Conservation (phyloP, 2,888 invertebrate species). For the Cactoblastis cactorum region DNA sequence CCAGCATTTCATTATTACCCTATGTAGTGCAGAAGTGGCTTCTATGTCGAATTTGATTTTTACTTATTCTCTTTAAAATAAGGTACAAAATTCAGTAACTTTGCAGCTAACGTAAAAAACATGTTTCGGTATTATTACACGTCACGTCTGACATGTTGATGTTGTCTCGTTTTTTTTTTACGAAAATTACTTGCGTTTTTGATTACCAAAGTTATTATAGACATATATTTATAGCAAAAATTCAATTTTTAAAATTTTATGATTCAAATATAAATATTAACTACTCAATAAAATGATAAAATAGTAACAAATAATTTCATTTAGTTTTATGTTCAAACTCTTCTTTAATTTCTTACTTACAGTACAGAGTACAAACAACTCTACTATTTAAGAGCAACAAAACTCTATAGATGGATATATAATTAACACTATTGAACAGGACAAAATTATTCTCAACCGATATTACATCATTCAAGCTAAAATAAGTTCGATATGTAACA, state of each 20-base stretch:
- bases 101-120: conserved; percentile 17
- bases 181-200: conserved; percentile 13
- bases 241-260: too few relatives aligned
- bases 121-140: conserved; percentile 24
- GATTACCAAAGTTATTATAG: conserved; percentile 7
- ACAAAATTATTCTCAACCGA: background rate
- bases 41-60: conserved; percentile 11
- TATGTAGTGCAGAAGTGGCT: conserved; percentile 7
- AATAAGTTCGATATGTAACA: conserved; percentile 3
- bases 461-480: conserved; percentile 9
- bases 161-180: conserved; percentile 21
- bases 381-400: too few relatives aligned
- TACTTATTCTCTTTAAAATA: background rate
- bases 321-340: too few relatives aligned
- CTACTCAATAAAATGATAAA: too few relatives aligned
- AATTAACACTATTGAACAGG: background rate
- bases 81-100: background rate
- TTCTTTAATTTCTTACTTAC: too few relatives aligned
- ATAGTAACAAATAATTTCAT: too few relatives aligned
- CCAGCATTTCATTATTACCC: conserved; percentile 69
- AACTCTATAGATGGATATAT: too few relatives aligned
- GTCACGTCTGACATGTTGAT: conserved; percentile 21
- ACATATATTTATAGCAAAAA: too few relatives aligned
- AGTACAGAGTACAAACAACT: too few relatives aligned
- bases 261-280: too few relatives aligned